phyloP scores from a whole-genome alignment of 2,888 invertebrate species.

The Eilema depressum region DNA sequence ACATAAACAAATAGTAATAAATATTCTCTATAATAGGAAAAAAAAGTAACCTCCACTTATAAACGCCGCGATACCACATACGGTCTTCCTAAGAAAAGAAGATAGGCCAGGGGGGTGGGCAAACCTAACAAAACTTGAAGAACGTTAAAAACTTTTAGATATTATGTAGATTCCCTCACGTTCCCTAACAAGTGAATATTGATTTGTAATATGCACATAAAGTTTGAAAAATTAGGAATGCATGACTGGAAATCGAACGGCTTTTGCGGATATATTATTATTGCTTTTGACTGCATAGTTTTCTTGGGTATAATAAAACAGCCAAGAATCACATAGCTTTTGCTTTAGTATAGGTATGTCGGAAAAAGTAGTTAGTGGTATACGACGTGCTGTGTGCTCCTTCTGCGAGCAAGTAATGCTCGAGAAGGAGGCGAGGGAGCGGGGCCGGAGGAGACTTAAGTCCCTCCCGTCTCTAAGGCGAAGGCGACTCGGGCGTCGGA shows the following conservation, averaged over 20 bases:
- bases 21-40: no score
- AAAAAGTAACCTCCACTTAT: no score
- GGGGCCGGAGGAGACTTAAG: no score
- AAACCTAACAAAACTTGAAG: constrained; percentile 1
- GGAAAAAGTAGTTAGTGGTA: no score
- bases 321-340: neutral
- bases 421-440: no score
- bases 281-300: neutral
- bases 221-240: neutral
- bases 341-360: no score
- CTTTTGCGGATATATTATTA: neutral
- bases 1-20: no score
- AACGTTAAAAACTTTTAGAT: constrained; percentile 2
- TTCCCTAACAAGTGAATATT: constrained; percentile 1
- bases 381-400: no score
- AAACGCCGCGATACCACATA: neutral
- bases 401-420: no score
- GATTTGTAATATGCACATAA: constrained; percentile 5
- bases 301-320: neutral
- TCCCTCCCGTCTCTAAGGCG: no score
- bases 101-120: neutral
- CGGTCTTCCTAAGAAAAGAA: neutral
- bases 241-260: neutral
- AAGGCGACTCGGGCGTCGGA: no score
- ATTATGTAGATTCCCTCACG: neutral